Evolutionary conservation across 2,797 vertebrate genomes (phyloP), one percentile per base, ranked within the genome.

Genomic region (Premnoplex brunnescens): DNA sequence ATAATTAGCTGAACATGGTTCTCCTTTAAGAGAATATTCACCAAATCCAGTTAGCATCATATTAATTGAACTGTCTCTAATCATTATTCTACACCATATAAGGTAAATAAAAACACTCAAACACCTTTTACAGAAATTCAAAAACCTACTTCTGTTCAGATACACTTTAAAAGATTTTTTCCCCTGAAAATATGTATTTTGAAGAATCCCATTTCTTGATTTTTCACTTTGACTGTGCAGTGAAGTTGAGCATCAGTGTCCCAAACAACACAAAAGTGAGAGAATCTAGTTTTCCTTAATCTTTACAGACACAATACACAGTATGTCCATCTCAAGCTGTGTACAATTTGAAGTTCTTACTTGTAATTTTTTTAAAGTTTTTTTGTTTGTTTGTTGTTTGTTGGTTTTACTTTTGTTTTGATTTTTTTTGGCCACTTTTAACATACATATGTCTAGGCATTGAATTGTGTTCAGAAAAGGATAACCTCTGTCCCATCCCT

Each of bases 331-430:
- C 24, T 52, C 26, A 46, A 58, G 12, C 20, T 54, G 34, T 2
- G 60, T 7, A 14, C 12, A 71, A 37, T 24, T 28, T 67, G 21
- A 58, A 39, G 27, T 41, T 71, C 23, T 69, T 62, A 54, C 12
- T 69, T 55, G 8, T 3, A 22, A 19, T 12, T 32, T n/a, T 14
- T 37, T 20, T n/a, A n/a, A n/a, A 19, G 43, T 20, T 20, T 44
- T 20, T 44, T 44, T 44, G 18, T 44, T 44, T 21, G 20, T 44
- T 44, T 44, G 10, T 44, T 44, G 43, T 10, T 11, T 14, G 6
- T 12, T 18, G 12, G 18, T 36, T 52, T 62, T 28, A 44, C 0
- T 12, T 26, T 51, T 0, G 0, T 58, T 68, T 44, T 36, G 19
- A 12, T 5, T 1, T 39, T 71, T 64, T n/a, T 41, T 41, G 39